phyloP scores from a whole-genome alignment of 37 sponge, comb jelly and placozoan species.

The Beroe forskalii region DNA sequence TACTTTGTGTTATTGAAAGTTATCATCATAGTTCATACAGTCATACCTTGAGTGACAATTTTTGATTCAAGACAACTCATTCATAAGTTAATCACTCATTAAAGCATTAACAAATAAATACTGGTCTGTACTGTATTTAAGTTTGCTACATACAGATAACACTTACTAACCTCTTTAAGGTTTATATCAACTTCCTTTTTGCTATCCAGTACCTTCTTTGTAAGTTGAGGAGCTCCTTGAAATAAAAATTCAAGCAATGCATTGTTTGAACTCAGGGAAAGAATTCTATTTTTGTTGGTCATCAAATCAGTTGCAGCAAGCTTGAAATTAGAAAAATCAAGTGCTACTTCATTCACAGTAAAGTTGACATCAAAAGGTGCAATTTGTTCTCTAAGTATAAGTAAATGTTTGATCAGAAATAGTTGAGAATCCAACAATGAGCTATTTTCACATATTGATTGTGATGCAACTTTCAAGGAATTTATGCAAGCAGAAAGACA shows the following conservation, averaged over 20 bases:
- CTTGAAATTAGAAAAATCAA: slow-evolving; percentile 91
- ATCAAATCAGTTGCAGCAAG: slow-evolving; percentile 83
- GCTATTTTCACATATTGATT: slow-evolving; percentile 67
- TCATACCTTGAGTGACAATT: too few species aligned
- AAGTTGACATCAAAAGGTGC: slow-evolving; percentile 95
- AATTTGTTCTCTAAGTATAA: slow-evolving; percentile 95
- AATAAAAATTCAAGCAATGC: slow-evolving; percentile 93
- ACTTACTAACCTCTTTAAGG: slow-evolving; percentile 43
- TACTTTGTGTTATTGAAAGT: too few species aligned
- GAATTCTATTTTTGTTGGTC: slow-evolving; percentile 79
- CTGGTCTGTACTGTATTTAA: too few species aligned
- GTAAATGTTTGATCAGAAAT: slow-evolving; percentile 95
- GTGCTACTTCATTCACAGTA: slow-evolving; percentile 80
- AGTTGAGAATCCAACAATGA: slow-evolving; percentile 77
- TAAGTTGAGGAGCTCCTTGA: slow-evolving; percentile 70
- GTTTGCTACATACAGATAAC: neutral
- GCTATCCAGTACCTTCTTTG: slow-evolving; percentile 51
- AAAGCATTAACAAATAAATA: too few species aligned
- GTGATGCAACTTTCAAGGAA: slow-evolving; percentile 81
- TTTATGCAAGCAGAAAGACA: slow-evolving; percentile 82
- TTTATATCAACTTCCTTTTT: slow-evolving; percentile 56
- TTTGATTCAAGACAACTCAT: too few species aligned
- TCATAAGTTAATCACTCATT: too few species aligned
- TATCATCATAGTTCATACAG: too few species aligned
- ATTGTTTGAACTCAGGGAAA: slow-evolving; percentile 85